Evolutionary conservation across 2,888 invertebrate species (phyloP), one percentile per base, ranked within the genome.

Genomic region (Disparrhopalites patrizii): DNA sequence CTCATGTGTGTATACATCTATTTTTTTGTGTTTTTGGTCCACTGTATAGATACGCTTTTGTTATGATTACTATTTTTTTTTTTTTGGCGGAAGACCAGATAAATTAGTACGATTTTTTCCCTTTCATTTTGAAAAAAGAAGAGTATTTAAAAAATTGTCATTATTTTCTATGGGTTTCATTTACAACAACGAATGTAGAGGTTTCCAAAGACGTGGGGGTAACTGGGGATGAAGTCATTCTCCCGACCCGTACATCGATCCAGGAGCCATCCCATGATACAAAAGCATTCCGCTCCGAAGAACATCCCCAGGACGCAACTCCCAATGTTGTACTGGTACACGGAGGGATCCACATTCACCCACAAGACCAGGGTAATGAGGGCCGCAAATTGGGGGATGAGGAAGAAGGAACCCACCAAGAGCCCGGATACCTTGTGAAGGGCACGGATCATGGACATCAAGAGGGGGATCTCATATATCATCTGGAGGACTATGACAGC

Each of bases 161-260:
- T 50, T 13, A 15, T 25, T 25, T 8, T 54, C 28, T 27, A 23
- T n/a, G n/a, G n/a, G 3, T 47, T 47, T 20, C 60, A 52, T 20
- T 51, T 58, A 2, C 20, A 47, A 38, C 36, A 57, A 30, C 36
- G n/a, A 18, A 33, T 54, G 31, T 38, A 63, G 7, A 68, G 28
- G 60, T 73, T 71, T 5, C 73, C 75, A 28, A 73, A 70, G 25
- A 73, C 70, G 51, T 75, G 75, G 8, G 75, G 75, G 60, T 75
- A 75, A 7, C 57, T 61, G 2, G 73, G 64, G 4, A 75, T 66
- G 31, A 70, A 71, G 33, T 75, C 72, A 51, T 69, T 68, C 8
- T 75, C 75, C 27, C 69, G 66, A 23, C 68, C 70, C 13, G 65
- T 58, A 23, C 70, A 70, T n/a, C 70, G 65, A 25, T 68, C 66